Evolutionary conservation across 2,113 vertebrate species (phyloP), one percentile per base, ranked within the genome.

Genomic region (Phycodurus eques): DNA sequence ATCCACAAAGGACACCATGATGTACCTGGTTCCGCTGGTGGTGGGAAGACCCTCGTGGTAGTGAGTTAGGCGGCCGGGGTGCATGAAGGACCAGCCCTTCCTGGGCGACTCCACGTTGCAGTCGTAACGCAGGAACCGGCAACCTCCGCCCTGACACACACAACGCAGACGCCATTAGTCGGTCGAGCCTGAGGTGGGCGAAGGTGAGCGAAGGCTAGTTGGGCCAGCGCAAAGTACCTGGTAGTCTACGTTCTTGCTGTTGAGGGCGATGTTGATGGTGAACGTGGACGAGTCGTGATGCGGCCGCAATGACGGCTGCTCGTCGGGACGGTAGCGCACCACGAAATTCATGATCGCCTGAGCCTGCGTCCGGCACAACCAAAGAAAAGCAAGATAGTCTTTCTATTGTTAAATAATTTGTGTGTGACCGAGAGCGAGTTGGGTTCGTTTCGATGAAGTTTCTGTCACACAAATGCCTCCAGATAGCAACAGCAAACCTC

Each of bases 1-100:
- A 81, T 96, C 95, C 0, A 96, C 95, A 15, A 96, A 96, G 43
- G 95, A 96, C 75, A 97, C 95, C 94, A 96, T 94, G 90, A 97
- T 97, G 88, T 97, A 97, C 20, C 95, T 83, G 8, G 95, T 97
- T 6, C 95, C 95, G 0, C 54, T 42, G 1, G 94, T 96, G 39
- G 93, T 94, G 56, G 95, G 95, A 0, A 96, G 91, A 0, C 95
- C 95, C 87, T 96, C 95, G 14, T 96, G 95, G 87, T 95, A 96
- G 85, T 97, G 95, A 0, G 95, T 96, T 67, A 97, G 92, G 0
- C 95, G 94, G 1, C 95, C 95, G 0, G 95, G 95, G 73, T 97
- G 95, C 91, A 96, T 92, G 68, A 96, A 92, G 14, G 92, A 94
- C 95, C 95, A 96, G 76, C 95, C 95, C 73, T 96, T 96, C 62